phyloP scores from a whole-genome alignment of 2,888 invertebrate genomes.

The Nesidiocoris tenuis region DNA sequence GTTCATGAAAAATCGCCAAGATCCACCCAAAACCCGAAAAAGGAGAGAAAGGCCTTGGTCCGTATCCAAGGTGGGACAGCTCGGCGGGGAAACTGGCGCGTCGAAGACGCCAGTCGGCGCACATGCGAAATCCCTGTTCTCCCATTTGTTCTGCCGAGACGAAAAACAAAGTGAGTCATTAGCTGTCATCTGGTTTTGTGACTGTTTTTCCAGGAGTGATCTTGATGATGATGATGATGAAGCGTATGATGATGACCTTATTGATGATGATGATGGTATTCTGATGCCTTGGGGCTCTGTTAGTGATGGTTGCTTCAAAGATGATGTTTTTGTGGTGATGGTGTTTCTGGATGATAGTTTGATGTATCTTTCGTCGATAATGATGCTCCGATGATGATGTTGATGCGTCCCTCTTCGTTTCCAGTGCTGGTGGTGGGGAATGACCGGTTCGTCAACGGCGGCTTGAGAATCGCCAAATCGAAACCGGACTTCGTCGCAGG shows the following conservation, averaged over 20 bases:
- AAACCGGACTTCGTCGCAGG: not conserved
- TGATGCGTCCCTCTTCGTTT: not conserved
- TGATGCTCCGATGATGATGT: not conserved
- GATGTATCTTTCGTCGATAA: not conserved
- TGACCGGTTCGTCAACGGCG: slow-evolving; percentile 8
- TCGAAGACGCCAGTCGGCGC: too few species aligned
- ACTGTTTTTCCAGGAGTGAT: not conserved
- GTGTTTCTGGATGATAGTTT: too few species aligned
- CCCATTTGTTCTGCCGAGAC: not conserved
- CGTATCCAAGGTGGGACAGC: too few species aligned
- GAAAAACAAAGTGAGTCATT: slow-evolving; percentile 11
- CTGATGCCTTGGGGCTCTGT: too few species aligned
- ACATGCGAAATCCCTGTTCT: slow-evolving; percentile 4
- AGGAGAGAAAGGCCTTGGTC: not conserved
- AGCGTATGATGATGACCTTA: not conserved
- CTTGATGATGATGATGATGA: not conserved
- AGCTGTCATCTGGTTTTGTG: not conserved
- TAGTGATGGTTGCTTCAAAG: too few species aligned
- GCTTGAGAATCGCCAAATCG: not conserved
- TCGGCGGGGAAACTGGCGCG: too few species aligned
- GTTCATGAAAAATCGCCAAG: too few species aligned
- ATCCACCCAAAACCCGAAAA: too few species aligned
- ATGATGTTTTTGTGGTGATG: too few species aligned
- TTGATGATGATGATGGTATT: not conserved
- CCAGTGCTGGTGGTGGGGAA: slow-evolving; percentile 26